Evolutionary conservation across 2,888 invertebrate genomes (phyloP), one percentile per base, ranked within the genome.

Genomic region (Amblyteles armatorius): DNA sequence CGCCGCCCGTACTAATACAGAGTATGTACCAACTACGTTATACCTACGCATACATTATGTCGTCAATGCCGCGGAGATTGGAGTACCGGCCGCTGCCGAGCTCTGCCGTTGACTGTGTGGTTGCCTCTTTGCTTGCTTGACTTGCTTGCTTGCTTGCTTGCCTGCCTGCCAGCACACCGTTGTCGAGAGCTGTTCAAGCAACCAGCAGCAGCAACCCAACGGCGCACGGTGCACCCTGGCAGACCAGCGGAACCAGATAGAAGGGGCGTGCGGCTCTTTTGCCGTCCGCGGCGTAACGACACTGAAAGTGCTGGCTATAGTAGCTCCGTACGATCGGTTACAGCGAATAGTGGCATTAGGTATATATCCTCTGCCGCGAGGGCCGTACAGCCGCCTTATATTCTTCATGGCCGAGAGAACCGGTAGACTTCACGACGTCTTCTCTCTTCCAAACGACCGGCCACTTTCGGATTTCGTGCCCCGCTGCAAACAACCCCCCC

Each of bases 11-110:
- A 16, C 63, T 57, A 3, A 50, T 55, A 79, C 60, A 67, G 50
- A 57, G n/a, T 22, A 78, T 48, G 68, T 40, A 73, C 63, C 57
- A 63, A 71, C 69, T 60, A 73, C 52, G 44, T 65, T 80, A 67
- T 84, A 77, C 55, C 79, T 72, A 57, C 78, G 77, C 80, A 81
- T 81, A 81, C 81, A 84, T 84, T 84, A 84, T 81, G 81, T 84
- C 84, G 84, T 84, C 84, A 84, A 84, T 84, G 80, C 79, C 72
- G 77, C 44, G 73, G 84, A 84, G 84, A 84, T 81, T 81, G 84
- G 84, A 84, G 81, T 81, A 73, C 63, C 63, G 57, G 76, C 76
- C 71, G 83, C 79, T 71, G 80, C 76, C 72, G 76, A 77, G 44
- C 84, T 81, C 48, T 50, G 29, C n/a, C 67, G 67, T 77, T 26